Evolutionary conservation across 1,140 invertebrate species (phyloP).

Genomic region (Lycorma delicatula): DNA sequence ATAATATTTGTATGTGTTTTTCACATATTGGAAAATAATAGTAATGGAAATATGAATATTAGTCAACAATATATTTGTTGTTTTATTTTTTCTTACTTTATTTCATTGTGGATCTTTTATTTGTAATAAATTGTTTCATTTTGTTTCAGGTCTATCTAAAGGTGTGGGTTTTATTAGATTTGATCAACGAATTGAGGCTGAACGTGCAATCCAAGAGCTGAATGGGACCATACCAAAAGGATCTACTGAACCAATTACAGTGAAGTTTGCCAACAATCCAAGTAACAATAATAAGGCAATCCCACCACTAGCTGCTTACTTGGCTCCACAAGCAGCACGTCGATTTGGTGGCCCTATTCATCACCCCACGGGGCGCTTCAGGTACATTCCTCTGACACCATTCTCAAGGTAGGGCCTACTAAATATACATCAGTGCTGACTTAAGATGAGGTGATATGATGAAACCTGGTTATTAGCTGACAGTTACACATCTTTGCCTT

Average conservation of each 20-base stretch:
- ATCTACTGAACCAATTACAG: conserved; percentile 93
- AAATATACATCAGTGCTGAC: not conserved
- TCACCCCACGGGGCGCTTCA: conserved; percentile 84
- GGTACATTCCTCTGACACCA: conserved; percentile 67
- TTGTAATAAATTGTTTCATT: not conserved
- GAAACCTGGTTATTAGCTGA: too few species aligned
- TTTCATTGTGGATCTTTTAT: not conserved
- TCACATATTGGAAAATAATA: too few species aligned
- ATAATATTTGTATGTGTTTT: too few species aligned
- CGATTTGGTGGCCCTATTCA: conserved; percentile 88
- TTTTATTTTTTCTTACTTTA: conserved; percentile 21
- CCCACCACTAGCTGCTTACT: conserved; percentile 84
- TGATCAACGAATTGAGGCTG: conserved; percentile 94
- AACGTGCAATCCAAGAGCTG: conserved; percentile 93
- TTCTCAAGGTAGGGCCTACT: conserved; percentile 42
- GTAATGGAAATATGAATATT: too few species aligned
- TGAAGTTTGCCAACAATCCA: conserved; percentile 99
- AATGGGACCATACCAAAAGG: conserved; percentile 96
- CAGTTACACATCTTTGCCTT: too few species aligned
- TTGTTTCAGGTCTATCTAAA: conserved; percentile 56
- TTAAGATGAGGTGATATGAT: not conserved
- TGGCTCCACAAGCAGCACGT: conserved; percentile 68
- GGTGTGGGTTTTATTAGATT: conserved; percentile 99
- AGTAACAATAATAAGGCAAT: conserved; percentile 85
- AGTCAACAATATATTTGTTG: too few species aligned